Evolutionary conservation across 1,140 invertebrate species (phyloP).

Genomic region (Drosophila malerkotliana): DNA sequence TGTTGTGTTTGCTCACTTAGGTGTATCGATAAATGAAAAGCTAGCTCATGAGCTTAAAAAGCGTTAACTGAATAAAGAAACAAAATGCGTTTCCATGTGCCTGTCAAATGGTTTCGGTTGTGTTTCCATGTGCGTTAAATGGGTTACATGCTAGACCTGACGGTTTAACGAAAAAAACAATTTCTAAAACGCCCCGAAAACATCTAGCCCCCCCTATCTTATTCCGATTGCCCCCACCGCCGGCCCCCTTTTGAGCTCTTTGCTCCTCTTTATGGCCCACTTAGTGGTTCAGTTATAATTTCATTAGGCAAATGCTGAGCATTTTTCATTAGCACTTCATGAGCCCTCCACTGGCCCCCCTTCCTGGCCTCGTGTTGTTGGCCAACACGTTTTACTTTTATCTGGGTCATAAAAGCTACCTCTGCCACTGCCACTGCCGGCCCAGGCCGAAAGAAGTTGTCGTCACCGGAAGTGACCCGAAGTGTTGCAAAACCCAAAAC

Average conservation of each 20-base stretch:
- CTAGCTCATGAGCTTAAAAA: constrained; percentile 64
- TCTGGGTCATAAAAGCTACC: constrained; percentile 73
- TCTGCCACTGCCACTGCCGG: constrained; percentile 24
- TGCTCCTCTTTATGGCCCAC: constrained; percentile 56
- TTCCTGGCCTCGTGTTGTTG: constrained; percentile 43
- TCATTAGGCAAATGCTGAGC: constrained; percentile 78
- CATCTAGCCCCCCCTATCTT: background rate
- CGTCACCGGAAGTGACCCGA: constrained; percentile 66
- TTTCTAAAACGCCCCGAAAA: constrained; percentile 56
- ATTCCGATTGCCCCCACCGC: background rate
- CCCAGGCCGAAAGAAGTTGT: constrained; percentile 54
- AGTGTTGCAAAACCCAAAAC: constrained; percentile 47
- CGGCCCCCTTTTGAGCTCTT: background rate
- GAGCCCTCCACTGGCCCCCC: background rate
- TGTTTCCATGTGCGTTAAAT: constrained; percentile 66
- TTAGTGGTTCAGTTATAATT: constrained; percentile 76
- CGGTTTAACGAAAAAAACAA: constrained; percentile 23
- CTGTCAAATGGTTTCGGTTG: constrained; percentile 7
- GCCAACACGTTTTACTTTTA: constrained; percentile 75
- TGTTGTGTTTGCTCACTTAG: constrained; percentile 43
- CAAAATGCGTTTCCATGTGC: constrained; percentile 31
- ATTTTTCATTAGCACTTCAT: constrained; percentile 78
- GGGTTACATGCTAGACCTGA: constrained; percentile 51
- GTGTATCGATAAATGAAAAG: constrained; percentile 64
- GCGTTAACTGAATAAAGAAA: constrained; percentile 59